A percentile compares a stretch with the other conserved stretches of the same genome.
These are phyloP conservation scores for Thera britannica DNA, from an alignment of 2,888 invertebrate genomes.

Conservation along the genomic window DNA sequence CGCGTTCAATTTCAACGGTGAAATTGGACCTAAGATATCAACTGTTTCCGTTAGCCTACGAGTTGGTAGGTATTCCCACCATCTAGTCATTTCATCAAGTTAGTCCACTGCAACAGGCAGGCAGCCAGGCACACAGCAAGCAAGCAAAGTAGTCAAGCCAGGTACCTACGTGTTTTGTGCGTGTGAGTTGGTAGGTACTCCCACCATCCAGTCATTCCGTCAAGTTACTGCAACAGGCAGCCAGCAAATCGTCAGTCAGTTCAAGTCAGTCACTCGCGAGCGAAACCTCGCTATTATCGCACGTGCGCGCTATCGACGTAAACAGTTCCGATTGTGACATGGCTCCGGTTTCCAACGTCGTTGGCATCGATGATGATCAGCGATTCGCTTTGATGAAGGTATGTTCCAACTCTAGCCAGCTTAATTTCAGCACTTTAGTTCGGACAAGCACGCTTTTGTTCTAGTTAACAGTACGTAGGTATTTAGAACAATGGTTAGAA, in stretches of 20 bases:
- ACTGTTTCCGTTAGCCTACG: too few species aligned
- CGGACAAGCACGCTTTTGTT: not conserved
- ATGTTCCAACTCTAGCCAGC: slow-evolving; percentile 37
- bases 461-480: not conserved
- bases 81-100: too few species aligned
- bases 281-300: slow-evolving; percentile 35
- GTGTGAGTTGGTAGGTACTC: too few species aligned
- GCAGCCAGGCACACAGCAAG: too few species aligned
- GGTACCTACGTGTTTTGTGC: too few species aligned
- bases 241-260: slow-evolving; percentile 3
- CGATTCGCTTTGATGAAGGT: slow-evolving; percentile 92
- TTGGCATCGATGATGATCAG: slow-evolving; percentile 89
- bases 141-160: too few species aligned
- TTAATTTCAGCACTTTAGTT: too few species aligned
- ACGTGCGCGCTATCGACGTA: slow-evolving; percentile 33
- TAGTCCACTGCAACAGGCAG: too few species aligned
- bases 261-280: slow-evolving; percentile 46
- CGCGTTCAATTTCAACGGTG: too few species aligned
- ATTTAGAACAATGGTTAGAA: slow-evolving; percentile 9
- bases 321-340: slow-evolving; percentile 54
- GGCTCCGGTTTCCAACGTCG: slow-evolving; percentile 75
- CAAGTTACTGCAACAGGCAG: not conserved
- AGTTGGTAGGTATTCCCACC: too few species aligned
- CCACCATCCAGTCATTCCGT: too few species aligned
- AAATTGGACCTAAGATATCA: too few species aligned